Conservation (phyloP, 2,113 vertebrate genomes). For the Antigone vipio region DNA sequence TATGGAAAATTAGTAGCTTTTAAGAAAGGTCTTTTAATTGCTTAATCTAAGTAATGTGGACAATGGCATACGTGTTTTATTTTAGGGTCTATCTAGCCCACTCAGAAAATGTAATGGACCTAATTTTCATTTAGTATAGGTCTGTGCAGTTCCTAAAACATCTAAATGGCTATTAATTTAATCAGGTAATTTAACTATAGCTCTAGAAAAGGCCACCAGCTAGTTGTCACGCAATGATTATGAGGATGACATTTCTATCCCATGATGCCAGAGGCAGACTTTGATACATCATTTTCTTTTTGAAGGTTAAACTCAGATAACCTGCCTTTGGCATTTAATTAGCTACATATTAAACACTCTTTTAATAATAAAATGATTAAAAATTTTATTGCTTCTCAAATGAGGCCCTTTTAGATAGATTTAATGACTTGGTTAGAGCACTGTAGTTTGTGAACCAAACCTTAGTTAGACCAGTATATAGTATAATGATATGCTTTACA, state of each 20-base stretch:
- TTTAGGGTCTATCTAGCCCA: constrained; percentile 81
- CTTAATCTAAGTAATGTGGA: constrained; percentile 79
- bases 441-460: constrained; percentile 86
- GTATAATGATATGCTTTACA: constrained; percentile 93
- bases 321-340: constrained; percentile 99
- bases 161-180: constrained; percentile 98
- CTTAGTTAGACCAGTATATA: constrained; percentile 84
- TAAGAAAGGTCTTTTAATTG: constrained; percentile 84
- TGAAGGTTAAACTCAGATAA: constrained; percentile 99
- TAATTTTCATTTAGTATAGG: constrained; percentile 87
- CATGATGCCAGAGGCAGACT: constrained; percentile 95
- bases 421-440: constrained; percentile 95
- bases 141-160: constrained; percentile 91
- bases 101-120: constrained; percentile 84
- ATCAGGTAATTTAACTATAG: constrained; percentile 94
- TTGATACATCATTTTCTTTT: constrained; percentile 99
- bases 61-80: constrained; percentile 83
- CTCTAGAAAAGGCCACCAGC: constrained; percentile 91
- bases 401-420: constrained; percentile 96
- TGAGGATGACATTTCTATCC: constrained; percentile 98
- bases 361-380: constrained; percentile 99
- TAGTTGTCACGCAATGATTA: constrained; percentile 96
- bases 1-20: constrained; percentile 75
- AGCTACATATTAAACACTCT: constrained; percentile 99
- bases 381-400: constrained; percentile 99